Base-by-base conservation (phyloP, 1,140 invertebrate genomes). In the Meteorus sp. region DNA sequence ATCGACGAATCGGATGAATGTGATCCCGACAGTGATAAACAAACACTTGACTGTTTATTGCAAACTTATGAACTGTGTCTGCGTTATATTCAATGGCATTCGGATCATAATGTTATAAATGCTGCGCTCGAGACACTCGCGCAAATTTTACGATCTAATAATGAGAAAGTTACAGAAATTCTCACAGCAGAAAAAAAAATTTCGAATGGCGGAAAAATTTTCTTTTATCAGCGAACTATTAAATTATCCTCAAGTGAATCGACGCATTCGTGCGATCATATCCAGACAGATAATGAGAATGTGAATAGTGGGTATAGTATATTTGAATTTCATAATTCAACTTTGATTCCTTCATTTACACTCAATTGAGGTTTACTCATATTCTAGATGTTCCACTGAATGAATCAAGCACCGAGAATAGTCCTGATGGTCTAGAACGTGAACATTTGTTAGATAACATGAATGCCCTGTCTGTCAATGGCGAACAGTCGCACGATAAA, bases 61-160 rank as follows among this genome's bases (percentile, higher is more conserved):
- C 78, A 93, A 86, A 82, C 95, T 13, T 94, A 93, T 74, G 89
- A 94, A 73, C 75, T 93, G n/a, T 88, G 89, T 69, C 68, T 95
- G 15, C 80, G 88, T 69, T 90, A 88, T 72, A 82, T 85, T 23
- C 81, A 85, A 51, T 80, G 74, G 17, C 85, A 88, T 68, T 76
- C 76, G 1, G 89, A 94, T 75, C 92, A 94, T 72, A 94, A 94
- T 78, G 83, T 93, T n/a, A 84, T 93, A 50, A 93, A 92, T 61
- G 84, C 90, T 5, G 83, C 89, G 15, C 79, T 95, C 62, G 93
- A 96, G 79, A 89, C 90, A 22, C 78, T 95, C 9, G 86, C 86
- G 45, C 85, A 90, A 57, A 69, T 95, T 2, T 72, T 96, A 0
- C 85, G 86, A 48, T 83, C 84, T 58, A 85, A 87, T 7, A 84